phyloP scores from a whole-genome alignment of 2,888 invertebrate species.

The Mycalesis mineus region DNA sequence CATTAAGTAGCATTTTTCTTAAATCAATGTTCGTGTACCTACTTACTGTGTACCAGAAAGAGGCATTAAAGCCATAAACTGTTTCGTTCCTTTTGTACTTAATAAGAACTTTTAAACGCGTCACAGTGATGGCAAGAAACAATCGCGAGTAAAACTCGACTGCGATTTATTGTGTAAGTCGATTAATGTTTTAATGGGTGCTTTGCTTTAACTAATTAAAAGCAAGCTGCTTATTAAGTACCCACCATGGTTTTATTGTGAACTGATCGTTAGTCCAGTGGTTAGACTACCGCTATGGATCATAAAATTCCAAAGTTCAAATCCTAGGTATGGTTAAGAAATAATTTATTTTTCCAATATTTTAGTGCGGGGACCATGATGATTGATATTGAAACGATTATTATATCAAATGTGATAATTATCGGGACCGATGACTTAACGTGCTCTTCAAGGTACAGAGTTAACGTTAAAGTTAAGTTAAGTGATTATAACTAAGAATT shows the following conservation, averaged over 20 bases:
- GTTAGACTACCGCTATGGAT: too few relatives aligned
- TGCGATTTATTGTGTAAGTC: constrained; percentile 43
- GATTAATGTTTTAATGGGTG: constrained; percentile 32
- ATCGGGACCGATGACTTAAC: too few relatives aligned
- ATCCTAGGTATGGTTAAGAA: too few relatives aligned
- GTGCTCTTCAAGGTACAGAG: too few relatives aligned
- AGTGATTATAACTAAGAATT: too few relatives aligned
- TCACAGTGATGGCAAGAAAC: constrained; percentile 40
- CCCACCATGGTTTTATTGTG: background rate
- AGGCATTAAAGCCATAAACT: constrained; percentile 3
- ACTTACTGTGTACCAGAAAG: constrained; percentile 10
- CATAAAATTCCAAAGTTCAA: too few relatives aligned
- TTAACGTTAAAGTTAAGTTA: too few relatives aligned
- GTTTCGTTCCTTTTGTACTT: constrained; percentile 22
- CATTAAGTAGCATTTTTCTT: constrained; percentile 7
- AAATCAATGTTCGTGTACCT: background rate
- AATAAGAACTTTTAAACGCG: constrained; percentile 33
- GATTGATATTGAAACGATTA: too few relatives aligned
- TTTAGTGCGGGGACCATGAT: too few relatives aligned
- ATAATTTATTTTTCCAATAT: too few relatives aligned
- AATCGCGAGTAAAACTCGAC: constrained; percentile 50
- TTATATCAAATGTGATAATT: too few relatives aligned
- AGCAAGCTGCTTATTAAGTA: constrained; percentile 4
- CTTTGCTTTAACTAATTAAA: constrained; percentile 14
- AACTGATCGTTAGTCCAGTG: too few relatives aligned